phyloP scores from a whole-genome alignment of 2,888 invertebrate genomes.

The Platycnemis pennipes region DNA sequence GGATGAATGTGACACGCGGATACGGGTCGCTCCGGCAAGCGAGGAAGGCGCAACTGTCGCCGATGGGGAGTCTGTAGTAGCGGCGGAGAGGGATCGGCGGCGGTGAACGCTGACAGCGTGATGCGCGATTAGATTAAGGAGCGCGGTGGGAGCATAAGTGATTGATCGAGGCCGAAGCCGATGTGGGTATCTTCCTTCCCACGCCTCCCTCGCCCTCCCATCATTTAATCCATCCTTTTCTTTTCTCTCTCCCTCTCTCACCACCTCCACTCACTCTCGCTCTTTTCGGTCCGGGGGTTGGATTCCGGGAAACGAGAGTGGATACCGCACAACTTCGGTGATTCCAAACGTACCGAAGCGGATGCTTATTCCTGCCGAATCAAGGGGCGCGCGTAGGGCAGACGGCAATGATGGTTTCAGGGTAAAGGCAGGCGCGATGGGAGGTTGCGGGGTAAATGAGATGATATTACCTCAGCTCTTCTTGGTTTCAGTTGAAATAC shows the following conservation, averaged over 20 bases:
- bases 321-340: no score
- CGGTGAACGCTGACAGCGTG: conserved; percentile 1
- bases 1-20: neutral
- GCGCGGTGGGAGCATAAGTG: neutral
- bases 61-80: neutral
- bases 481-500: no score
- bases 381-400: no score
- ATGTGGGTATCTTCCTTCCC: neutral
- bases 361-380: no score
- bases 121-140: conserved; percentile 35
- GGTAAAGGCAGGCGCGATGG: no score
- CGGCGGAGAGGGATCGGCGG: neutral
- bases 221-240: neutral
- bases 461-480: no score
- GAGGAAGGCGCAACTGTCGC: neutral
- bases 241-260: neutral
- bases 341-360: no score
- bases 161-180: neutral
- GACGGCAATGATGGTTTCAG: no score
- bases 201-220: neutral
- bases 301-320: neutral
- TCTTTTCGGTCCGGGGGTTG: neutral
- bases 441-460: no score
- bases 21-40: neutral
- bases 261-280: neutral